Evolutionary conservation across 2,797 vertebrate genomes (phyloP).

Genomic region (Synaphobranchus kaupii): DNA sequence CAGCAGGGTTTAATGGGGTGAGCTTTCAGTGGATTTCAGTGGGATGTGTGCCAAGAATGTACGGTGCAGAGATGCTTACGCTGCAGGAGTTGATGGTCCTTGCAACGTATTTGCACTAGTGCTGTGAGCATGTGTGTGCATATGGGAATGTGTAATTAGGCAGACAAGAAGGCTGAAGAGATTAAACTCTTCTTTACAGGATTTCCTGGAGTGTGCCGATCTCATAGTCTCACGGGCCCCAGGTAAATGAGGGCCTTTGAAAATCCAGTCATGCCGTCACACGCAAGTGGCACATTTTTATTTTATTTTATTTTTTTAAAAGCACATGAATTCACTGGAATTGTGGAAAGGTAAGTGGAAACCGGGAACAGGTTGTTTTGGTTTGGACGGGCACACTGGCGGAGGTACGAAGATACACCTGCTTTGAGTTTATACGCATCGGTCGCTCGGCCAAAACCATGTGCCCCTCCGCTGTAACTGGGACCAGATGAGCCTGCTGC

Average conservation of each 20-base stretch:
- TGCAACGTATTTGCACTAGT: background rate
- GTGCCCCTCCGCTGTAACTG: background rate
- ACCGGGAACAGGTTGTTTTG: constrained; percentile 1
- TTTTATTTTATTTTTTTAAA: background rate
- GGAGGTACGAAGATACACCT: background rate
- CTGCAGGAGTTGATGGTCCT: background rate
- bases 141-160: background rate
- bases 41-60: background rate
- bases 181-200: background rate
- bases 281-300: background rate
- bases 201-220: background rate
- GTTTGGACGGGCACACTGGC: background rate
- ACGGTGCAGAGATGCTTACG: background rate
- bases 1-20: background rate
- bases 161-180: background rate
- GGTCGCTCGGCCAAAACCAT: background rate
- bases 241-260: background rate
- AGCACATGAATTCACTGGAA: background rate
- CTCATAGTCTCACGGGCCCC: background rate
- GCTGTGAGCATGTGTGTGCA: background rate
- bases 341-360: background rate
- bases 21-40: no score
- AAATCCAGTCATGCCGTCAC: background rate
- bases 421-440: constrained; percentile 3
- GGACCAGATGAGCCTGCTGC: constrained; percentile 6